Evolutionary conservation across 2,888 invertebrate species (phyloP), one percentile per base, ranked within the genome.

Genomic region (Adelphocoris suturalis): DNA sequence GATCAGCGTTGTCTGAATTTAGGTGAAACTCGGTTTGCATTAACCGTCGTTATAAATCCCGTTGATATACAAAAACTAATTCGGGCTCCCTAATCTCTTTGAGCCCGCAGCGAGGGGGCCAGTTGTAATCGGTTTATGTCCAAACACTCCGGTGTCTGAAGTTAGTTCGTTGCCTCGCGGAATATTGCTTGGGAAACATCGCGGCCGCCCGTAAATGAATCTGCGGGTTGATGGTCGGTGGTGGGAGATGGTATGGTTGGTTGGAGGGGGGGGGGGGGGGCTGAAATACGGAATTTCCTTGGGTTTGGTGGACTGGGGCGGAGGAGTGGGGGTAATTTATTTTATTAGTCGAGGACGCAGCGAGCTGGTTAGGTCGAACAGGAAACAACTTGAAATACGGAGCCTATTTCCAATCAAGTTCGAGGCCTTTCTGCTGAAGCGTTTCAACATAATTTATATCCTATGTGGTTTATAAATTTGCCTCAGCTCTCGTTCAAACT

Each of bases 41-140:
- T 68, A 68, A 68, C 68, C 68, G 68, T 68, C 68, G 68, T 68
- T 68, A 68, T 68, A 68, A 68, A 68, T 68, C 68, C 68, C 27
- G 68, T 68, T 68, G 68, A 68, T 68, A 68, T 68, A 68, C 68
- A 68, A 68, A 68, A 68, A 68, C 68, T 68, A 68, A 68, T 68
- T 68, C 68, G 68, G 68, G 68, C 27, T 68, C 68, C 19, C 23
- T 68, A 68, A 68, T 68, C 68, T 68, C 68, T 68, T 68, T 68
- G 68, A 68, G 68, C 23, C 68, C 68, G 68, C 68, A 68, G 68
- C 68, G 68, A 68, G 52, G 57, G 68, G 68, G 68, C 68, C 68
- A 68, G 68, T 68, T 68, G 68, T 68, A 68, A 68, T 68, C 68
- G 68, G 68, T 19, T 68, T 68, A 68, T 68, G 68, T 68, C 23